Evolutionary conservation across 1,140 invertebrate genomes (phyloP).

Genomic region (Antheraea pernyi): DNA sequence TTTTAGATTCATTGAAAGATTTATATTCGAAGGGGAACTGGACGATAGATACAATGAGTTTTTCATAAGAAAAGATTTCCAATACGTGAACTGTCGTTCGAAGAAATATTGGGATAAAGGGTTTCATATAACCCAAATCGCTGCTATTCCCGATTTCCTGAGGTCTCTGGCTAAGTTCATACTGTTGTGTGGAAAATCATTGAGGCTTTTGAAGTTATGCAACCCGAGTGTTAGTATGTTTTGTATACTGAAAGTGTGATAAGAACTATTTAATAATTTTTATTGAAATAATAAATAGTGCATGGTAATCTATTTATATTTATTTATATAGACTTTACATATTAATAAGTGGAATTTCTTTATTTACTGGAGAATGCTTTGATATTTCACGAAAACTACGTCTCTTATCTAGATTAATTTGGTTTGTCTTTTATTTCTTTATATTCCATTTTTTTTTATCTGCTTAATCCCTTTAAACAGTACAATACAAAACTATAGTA

Average conservation of each 20-base stretch:
- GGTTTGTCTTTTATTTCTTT: too few relatives aligned
- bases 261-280: background rate
- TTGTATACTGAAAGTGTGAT: background rate
- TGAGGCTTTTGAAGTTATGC: conserved; percentile 81
- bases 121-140: conserved; percentile 75
- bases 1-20: conserved; percentile 81
- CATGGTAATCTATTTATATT: too few relatives aligned
- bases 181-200: conserved; percentile 81
- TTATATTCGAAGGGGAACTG: conserved; percentile 82
- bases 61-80: conserved; percentile 79
- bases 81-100: conserved; percentile 76
- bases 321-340: too few relatives aligned
- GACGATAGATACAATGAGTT: conserved; percentile 82
- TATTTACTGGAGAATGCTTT: too few relatives aligned
- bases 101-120: conserved; percentile 83
- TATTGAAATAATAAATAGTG: too few relatives aligned
- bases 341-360: too few relatives aligned
- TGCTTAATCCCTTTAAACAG: too few relatives aligned
- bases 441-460: too few relatives aligned
- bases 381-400: too few relatives aligned
- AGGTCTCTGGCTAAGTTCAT: conserved; percentile 78
- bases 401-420: too few relatives aligned
- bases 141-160: conserved; percentile 80
- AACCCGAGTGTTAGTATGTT: conserved; percentile 78
- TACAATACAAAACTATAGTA: too few relatives aligned